Conservation (phyloP, 2,888 invertebrate species). For the Agrotis ipsilon region DNA sequence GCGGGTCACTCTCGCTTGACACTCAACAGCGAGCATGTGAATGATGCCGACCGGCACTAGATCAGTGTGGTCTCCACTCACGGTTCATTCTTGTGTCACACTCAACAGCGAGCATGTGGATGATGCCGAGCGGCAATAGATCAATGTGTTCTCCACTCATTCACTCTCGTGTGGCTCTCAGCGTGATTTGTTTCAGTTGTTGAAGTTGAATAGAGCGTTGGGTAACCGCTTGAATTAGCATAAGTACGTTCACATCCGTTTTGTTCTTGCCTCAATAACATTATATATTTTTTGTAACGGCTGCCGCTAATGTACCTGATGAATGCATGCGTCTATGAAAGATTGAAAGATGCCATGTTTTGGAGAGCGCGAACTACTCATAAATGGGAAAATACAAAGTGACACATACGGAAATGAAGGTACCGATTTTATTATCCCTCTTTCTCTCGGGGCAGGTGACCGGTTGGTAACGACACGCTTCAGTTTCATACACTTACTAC, state of each 20-base stretch:
- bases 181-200: constrained; percentile 25
- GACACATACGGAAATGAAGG: no score
- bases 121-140: background rate
- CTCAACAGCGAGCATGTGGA: background rate
- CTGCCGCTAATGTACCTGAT: background rate
- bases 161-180: constrained; percentile 2
- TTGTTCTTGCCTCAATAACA: background rate
- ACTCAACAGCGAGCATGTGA: no score
- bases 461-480: no score
- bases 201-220: constrained; percentile 18
- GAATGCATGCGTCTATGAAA: background rate
- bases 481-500: no score
- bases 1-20: no score
- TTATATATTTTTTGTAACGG: background rate
- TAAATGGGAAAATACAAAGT: no score
- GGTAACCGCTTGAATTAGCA: constrained; percentile 29
- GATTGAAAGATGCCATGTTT: background rate
- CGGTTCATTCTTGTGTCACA: background rate
- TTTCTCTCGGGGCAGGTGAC: no score
- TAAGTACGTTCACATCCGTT: constrained; percentile 8
- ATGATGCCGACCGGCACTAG: no score
- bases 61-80: no score
- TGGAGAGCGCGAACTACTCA: background rate
- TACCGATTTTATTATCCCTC: no score
- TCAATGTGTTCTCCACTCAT: background rate